Evolutionary conservation across 2,113 vertebrate genomes (phyloP).

Genomic region (Pelobates fuscus): DNA sequence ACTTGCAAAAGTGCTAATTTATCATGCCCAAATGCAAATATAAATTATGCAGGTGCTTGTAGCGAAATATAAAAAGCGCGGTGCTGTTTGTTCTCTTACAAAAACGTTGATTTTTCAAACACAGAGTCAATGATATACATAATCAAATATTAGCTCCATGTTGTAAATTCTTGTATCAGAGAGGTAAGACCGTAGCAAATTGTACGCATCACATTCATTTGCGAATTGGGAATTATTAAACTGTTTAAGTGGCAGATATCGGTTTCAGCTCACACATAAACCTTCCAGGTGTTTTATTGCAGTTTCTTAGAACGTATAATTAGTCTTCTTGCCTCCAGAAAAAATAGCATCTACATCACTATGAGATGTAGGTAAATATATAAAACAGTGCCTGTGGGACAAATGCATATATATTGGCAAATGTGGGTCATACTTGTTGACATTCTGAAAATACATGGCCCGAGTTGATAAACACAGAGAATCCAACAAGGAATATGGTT

Average conservation of each 20-base stretch:
- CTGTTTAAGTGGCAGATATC: neutral
- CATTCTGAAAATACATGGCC: no score
- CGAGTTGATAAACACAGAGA: no score
- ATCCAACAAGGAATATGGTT: no score
- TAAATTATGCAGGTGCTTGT: conserved; percentile 34
- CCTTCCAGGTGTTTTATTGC: neutral
- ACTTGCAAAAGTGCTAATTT: conserved; percentile 27
- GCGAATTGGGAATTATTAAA: neutral
- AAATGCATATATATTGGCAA: no score
- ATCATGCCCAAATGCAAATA: conserved; percentile 38
- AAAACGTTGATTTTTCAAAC: conserved; percentile 30
- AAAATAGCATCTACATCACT: neutral
- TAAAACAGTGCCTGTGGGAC: neutral
- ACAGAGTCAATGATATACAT: neutral
- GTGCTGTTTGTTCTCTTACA: conserved; percentile 37
- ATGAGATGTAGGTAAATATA: neutral
- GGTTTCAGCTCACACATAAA: neutral
- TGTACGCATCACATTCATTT: neutral
- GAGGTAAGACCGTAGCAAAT: neutral
- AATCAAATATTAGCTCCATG: conserved; percentile 1
- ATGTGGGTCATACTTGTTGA: no score
- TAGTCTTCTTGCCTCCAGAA: neutral
- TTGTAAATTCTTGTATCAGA: neutral
- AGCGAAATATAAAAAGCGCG: neutral
- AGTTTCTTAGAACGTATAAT: conserved; percentile 22